Conservation (phyloP, 2,113 vertebrate species). For the Ictalurus punctatus region DNA sequence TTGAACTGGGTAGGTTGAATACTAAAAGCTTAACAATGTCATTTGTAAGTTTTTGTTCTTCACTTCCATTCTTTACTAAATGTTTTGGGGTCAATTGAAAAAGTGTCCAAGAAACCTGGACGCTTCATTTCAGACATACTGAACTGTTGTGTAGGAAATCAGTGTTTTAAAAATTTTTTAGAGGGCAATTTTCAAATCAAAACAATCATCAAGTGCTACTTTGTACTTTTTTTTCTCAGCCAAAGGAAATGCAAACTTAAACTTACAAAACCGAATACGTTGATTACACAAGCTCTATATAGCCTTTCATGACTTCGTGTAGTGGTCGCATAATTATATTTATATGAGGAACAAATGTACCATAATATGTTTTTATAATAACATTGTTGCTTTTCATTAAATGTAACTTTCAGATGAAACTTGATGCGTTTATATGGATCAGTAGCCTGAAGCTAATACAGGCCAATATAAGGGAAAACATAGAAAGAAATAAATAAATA, state of each 20-base stretch:
- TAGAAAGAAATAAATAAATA: neutral
- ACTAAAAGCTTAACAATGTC: neutral
- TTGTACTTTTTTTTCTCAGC: neutral
- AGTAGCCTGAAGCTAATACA: neutral
- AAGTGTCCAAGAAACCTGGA: neutral
- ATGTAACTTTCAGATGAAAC: conserved; percentile 31
- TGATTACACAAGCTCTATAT: neutral
- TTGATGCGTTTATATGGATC: neutral
- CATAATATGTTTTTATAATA: conserved; percentile 42
- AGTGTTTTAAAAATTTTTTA: conserved; percentile 10
- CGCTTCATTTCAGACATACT: neutral
- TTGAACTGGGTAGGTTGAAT: neutral
- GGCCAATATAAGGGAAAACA: neutral
- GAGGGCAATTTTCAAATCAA: neutral
- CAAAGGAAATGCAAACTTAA: neutral
- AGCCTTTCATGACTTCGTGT: conserved; percentile 15
- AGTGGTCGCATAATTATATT: conserved; percentile 24
- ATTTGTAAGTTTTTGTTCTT: neutral
- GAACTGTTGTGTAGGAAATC: conserved; percentile 4
- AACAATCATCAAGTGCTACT: neutral
- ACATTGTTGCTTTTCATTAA: conserved; percentile 27
- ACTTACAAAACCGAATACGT: conserved; percentile 13
- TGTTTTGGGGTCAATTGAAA: neutral
- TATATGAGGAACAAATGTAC: conserved; percentile 48
- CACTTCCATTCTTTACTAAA: neutral